Evolutionary conservation across 2,113 vertebrate species (phyloP).

Genomic region (Plotosus lineatus): DNA sequence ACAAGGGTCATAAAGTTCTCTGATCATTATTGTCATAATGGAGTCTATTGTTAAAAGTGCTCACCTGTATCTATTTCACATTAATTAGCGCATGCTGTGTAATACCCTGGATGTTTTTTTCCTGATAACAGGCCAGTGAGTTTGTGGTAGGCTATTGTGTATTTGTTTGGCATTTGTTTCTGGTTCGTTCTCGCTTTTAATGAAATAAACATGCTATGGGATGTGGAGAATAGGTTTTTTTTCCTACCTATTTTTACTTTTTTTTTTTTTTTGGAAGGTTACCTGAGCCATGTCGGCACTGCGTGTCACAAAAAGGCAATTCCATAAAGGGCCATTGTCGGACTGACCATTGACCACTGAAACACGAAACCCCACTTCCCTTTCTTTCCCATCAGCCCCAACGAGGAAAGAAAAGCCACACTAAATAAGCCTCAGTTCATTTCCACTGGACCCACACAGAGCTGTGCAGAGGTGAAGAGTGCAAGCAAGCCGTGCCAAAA

Average conservation of each 20-base stretch:
- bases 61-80: constrained; percentile 49
- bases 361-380: constrained; percentile 54
- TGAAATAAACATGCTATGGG: background rate
- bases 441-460: constrained; percentile 29
- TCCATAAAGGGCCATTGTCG: constrained; percentile 62
- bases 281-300: constrained; percentile 19
- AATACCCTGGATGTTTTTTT: constrained; percentile 26
- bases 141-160: background rate
- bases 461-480: constrained; percentile 27
- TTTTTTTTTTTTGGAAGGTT: background rate
- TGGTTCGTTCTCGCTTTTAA: background rate
- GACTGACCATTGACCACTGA: constrained; percentile 53
- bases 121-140: background rate
- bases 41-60: constrained; percentile 46
- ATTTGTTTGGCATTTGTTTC: background rate
- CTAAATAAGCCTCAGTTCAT: constrained; percentile 42
- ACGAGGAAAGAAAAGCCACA: constrained; percentile 15
- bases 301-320: constrained; percentile 43
- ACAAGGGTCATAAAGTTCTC: background rate
- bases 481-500: constrained; percentile 3
- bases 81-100: constrained; percentile 42
- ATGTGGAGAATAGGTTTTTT: background rate
- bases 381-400: constrained; percentile 28
- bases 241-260: too few relatives aligned
- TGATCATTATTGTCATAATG: constrained; percentile 37